Base-by-base conservation (phyloP, 2,113 vertebrate species). In the Datnioides undecimradiatus region DNA sequence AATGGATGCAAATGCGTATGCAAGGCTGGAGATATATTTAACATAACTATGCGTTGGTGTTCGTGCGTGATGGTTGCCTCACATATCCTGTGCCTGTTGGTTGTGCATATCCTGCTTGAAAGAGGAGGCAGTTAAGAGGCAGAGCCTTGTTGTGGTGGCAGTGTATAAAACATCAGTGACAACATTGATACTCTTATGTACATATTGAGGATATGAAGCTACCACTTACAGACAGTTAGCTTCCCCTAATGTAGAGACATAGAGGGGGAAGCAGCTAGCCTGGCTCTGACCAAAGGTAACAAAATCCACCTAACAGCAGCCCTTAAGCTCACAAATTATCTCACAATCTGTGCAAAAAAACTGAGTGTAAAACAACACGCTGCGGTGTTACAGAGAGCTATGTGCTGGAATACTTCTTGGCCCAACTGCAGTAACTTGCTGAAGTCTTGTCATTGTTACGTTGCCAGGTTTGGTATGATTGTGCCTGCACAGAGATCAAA, bases 381-480 rank as follows among this genome's bases (percentile, higher is more conserved):
- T 54, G 34, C 13, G 36, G 48, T 59, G 51, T 69, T 17, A 34
- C 7, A 19, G 13, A 43, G 45, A 10, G 13, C 27, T 55, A 43
- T 51, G 75, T 76, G 48, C 41, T 21, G 40, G 8, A 52, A 19
- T 38, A 29, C 60, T 66, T 76, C 33, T 41, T 74, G 40, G 38
- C 34, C 34, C 16, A 1, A 13, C 16, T 16, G 12, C 38, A 21
- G 33, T 27, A 31, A 43, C 10, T 46, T 49, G 13, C 25, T 40
- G 45, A 67, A 49, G 60, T 34, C 11, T 23, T 51, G 13, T 25
- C 38, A 34, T 48, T 16, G 16, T 68, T 29, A n/a, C 13, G 64
- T 58, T 46, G 49, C 33, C 49, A 62, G 54, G 29, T 72, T 73
- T 65, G 10, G 63, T 21, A 46, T 33, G 13, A 68, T 4, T 19